phyloP scores from a whole-genome alignment of 2,797 vertebrate species.

The Cottoperca gobio region DNA sequence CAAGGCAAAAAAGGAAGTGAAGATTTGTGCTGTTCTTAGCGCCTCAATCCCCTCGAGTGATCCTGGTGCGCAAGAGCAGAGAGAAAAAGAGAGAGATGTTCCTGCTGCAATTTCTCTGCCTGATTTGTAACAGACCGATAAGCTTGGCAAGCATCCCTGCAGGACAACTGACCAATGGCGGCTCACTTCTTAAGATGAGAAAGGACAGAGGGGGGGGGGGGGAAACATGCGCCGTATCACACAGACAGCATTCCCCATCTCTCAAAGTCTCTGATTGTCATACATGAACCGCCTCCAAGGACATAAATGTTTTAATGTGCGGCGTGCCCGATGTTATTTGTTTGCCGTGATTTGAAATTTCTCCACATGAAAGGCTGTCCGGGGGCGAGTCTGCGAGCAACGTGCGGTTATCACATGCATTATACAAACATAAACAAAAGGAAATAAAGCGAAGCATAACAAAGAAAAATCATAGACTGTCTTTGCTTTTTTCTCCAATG shows the following conservation, averaged over 20 bases:
- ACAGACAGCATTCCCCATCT: slow-evolving; percentile 45
- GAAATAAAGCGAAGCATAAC: slow-evolving; percentile 44
- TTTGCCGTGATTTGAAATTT: slow-evolving; percentile 72
- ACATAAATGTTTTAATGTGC: slow-evolving; percentile 72
- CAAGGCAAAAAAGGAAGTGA: slow-evolving; percentile 43
- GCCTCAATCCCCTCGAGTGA: slow-evolving; percentile 69
- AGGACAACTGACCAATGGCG: slow-evolving; percentile 74
- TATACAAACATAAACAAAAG: slow-evolving; percentile 59
- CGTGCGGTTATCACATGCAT: slow-evolving; percentile 62
- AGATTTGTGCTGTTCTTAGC: slow-evolving; percentile 67
- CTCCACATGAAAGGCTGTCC: slow-evolving; percentile 61
- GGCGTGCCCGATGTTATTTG: slow-evolving; percentile 63
- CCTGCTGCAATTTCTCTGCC: slow-evolving; percentile 73
- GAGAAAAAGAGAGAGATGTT: slow-evolving; percentile 56
- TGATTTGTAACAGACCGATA: slow-evolving; percentile 78
- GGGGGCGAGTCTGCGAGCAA: slow-evolving; percentile 44
- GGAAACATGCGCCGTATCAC: slow-evolving; percentile 24
- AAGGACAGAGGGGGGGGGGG: slow-evolving; percentile 3
- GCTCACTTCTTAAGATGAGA: slow-evolving; percentile 53
- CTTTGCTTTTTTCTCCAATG: slow-evolving; percentile 17
- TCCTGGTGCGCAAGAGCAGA: slow-evolving; percentile 56
- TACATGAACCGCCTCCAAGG: slow-evolving; percentile 73
- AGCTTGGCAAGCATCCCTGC: slow-evolving; percentile 69
- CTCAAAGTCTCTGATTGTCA: slow-evolving; percentile 66
- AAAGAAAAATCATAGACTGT: slow-evolving; percentile 43